Evolutionary conservation across 2,888 invertebrate genomes (phyloP).

Genomic region (Eilema griseolum): DNA sequence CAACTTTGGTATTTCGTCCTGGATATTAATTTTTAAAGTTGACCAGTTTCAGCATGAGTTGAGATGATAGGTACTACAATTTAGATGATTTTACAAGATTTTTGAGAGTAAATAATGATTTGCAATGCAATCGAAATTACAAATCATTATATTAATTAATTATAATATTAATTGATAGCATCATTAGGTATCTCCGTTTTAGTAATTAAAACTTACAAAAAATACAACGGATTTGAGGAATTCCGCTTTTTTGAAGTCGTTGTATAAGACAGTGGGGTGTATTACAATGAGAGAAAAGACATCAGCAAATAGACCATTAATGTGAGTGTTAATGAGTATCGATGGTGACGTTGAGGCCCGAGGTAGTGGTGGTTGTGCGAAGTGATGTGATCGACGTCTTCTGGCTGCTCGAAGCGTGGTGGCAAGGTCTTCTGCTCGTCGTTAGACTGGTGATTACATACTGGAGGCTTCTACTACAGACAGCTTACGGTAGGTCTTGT

Average conservation of each 20-base stretch:
- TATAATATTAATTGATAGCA: neutral
- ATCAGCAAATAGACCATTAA: neutral
- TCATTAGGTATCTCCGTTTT: neutral
- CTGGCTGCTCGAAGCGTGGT: slow-evolving; percentile 84
- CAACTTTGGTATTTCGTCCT: no score
- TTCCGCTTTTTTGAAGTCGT: no score
- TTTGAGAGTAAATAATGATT: neutral
- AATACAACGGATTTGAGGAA: no score
- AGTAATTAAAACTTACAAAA: neutral
- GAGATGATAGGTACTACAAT: no score
- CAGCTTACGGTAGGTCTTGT: slow-evolving; percentile 61
- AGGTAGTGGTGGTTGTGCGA: slow-evolving; percentile 65
- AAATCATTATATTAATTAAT: neutral
- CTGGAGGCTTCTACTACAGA: slow-evolving; percentile 72
- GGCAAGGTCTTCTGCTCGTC: slow-evolving; percentile 82
- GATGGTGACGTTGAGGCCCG: slow-evolving; percentile 68
- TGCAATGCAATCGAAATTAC: neutral
- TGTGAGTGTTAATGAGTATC: slow-evolving; percentile 38
- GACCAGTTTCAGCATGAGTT: neutral
- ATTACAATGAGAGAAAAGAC: neutral
- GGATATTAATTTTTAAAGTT: neutral
- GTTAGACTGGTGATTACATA: slow-evolving; percentile 77
- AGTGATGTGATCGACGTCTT: slow-evolving; percentile 81
- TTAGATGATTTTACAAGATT: neutral
- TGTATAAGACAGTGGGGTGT: no score